These are phyloP conservation scores for Camarhynchus parvulus DNA, from an alignment of 2,113 vertebrate species.

Conservation along the genomic window DNA sequence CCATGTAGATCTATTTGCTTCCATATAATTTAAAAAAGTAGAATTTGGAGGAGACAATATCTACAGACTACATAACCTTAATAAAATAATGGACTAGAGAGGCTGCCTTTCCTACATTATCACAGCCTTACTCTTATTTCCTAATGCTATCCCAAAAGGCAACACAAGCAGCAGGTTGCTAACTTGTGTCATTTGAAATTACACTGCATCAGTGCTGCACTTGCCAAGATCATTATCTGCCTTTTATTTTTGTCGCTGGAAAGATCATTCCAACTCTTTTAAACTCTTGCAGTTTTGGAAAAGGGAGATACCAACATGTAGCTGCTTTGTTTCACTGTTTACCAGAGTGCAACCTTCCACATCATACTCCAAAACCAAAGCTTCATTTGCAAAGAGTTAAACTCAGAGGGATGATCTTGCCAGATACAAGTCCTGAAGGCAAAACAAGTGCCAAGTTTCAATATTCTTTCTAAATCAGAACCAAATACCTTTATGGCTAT, in stretches of 20 bases:
- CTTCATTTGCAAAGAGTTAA: background rate
- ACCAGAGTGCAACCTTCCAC: background rate
- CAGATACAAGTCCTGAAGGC: background rate
- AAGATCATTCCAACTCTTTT: background rate
- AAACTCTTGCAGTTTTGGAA: background rate
- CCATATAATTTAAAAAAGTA: background rate
- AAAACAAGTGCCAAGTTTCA: background rate
- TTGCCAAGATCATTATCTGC: background rate
- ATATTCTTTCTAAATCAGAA: background rate
- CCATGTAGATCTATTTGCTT: background rate
- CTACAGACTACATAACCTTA: background rate
- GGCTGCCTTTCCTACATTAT: background rate
- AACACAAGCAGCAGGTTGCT: accelerated
- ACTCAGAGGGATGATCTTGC: background rate
- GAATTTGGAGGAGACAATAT: background rate
- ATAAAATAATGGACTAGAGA: background rate
- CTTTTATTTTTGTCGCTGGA: background rate
- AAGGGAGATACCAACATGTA: background rate
- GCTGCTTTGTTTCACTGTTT: background rate
- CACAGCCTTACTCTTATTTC: background rate
- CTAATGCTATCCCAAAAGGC: background rate
- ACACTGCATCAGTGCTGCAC: background rate
- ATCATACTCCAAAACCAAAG: background rate
- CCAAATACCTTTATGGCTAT: background rate
- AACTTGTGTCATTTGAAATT: background rate